Conservation (phyloP, 2,888 invertebrate species). For the Shargacucullia verbasci region DNA sequence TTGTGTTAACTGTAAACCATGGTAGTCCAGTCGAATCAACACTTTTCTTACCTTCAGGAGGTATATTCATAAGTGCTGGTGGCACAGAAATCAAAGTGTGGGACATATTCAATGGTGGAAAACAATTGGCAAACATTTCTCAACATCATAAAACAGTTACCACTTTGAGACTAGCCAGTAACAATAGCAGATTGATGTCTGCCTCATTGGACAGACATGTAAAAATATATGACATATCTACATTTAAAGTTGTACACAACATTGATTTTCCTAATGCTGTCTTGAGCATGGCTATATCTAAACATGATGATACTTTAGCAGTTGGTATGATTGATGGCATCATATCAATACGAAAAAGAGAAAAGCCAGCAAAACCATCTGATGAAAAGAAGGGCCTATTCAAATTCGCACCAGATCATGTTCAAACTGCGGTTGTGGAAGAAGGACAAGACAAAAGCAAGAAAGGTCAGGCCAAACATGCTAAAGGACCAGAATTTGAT, state of each 20-base stretch:
- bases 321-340: slow-evolving; percentile 98
- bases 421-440: slow-evolving; percentile 79
- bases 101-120: slow-evolving; percentile 97
- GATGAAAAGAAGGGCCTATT: slow-evolving; percentile 77
- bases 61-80: slow-evolving; percentile 97
- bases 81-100: slow-evolving; percentile 97
- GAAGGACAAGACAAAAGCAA: slow-evolving; percentile 81
- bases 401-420: slow-evolving; percentile 88
- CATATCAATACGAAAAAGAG: slow-evolving; percentile 95
- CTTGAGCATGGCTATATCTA: slow-evolving; percentile 94
- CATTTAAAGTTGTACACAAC: slow-evolving; percentile 96
- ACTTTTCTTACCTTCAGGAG: slow-evolving; percentile 96
- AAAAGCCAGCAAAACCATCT: slow-evolving; percentile 84
- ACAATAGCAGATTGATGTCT: slow-evolving; percentile 95
- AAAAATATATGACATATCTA: slow-evolving; percentile 96
- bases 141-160: slow-evolving; percentile 99
- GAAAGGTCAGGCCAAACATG: slow-evolving; percentile 28
- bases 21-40: slow-evolving; percentile 97
- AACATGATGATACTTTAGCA: slow-evolving; percentile 94
- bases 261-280: slow-evolving; percentile 97
- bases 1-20: slow-evolving; percentile 94
- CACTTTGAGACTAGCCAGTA: slow-evolving; percentile 93
- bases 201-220: slow-evolving; percentile 98
- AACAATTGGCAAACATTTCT: slow-evolving; percentile 94
- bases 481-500: slow-evolving; percentile 90